These are phyloP conservation scores for Onthophagus taurus DNA, from an alignment of 1,140 invertebrate genomes.

Conservation along the genomic window DNA sequence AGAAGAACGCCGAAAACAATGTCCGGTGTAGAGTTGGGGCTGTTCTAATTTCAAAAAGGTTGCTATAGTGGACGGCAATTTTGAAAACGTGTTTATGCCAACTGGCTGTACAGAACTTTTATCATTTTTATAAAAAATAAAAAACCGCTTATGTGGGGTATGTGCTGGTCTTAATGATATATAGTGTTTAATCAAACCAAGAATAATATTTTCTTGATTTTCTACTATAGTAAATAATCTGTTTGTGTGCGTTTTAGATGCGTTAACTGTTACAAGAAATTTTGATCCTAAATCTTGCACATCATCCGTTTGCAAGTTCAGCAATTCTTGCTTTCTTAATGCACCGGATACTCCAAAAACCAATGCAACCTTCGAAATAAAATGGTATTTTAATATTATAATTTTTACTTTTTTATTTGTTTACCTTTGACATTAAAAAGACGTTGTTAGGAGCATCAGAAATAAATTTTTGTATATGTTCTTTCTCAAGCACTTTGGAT, in stretches of 20 bases:
- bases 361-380: constrained; percentile 4
- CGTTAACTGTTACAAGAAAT: constrained; percentile 1
- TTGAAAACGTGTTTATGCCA: constrained; percentile 2
- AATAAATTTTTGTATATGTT: constrained; percentile 11
- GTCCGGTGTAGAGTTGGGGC: constrained; percentile 5
- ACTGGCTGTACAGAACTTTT: constrained; percentile 8
- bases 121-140: constrained; percentile 2
- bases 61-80: constrained; percentile 1
- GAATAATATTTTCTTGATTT: constrained; percentile 3
- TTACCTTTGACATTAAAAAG: constrained; percentile 4
- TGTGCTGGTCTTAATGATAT: constrained; percentile 4
- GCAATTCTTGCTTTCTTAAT: too few relatives aligned
- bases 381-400: constrained; percentile 2
- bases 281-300: constrained; percentile 4
- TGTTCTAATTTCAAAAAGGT: constrained; percentile 7
- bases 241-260: constrained; percentile 8
- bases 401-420: constrained; percentile 4
- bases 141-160: constrained; percentile 8
- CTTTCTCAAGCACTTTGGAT: constrained; percentile 11
- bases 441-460: constrained; percentile 9
- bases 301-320: constrained; percentile 2
- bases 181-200: constrained; percentile 3
- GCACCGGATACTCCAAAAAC: neutral
- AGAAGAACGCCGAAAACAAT: constrained; percentile 12
- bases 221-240: constrained; percentile 9